Evolutionary conservation across 2,797 vertebrate species (phyloP).

Genomic region (Sardinella longiceps): DNA sequence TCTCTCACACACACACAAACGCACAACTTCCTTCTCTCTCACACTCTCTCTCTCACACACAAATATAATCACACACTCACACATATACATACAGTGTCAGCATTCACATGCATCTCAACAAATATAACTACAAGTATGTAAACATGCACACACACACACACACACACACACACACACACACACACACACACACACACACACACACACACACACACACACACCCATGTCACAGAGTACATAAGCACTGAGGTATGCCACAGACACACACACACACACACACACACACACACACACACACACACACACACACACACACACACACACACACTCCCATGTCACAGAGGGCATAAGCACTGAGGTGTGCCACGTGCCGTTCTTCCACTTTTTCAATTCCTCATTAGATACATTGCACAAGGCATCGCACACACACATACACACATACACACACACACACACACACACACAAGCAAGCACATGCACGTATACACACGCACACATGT

Average conservation of each 20-base stretch:
- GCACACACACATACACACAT: neutral
- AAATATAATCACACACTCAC: too few species aligned
- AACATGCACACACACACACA: slow-evolving; percentile 37
- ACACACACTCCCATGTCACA: neutral
- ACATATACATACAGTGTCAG: neutral
- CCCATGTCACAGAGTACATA: neutral
- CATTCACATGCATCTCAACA: too few species aligned
- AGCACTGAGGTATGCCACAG: slow-evolving; percentile 3
- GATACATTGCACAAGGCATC: neutral
- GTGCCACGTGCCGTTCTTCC: slow-evolving; percentile 12
- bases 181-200: slow-evolving; percentile 13
- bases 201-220: neutral
- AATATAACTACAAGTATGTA: neutral
- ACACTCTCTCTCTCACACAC: too few species aligned
- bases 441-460: slow-evolving; percentile 64
- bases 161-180: slow-evolving; percentile 10
- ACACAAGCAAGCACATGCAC: slow-evolving; percentile 68
- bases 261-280: slow-evolving; percentile 65
- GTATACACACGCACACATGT: neutral
- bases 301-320: neutral
- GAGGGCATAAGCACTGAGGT: neutral
- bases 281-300: neutral
- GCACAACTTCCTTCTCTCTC: too few species aligned
- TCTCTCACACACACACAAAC: too few species aligned
- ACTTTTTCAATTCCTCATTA: slow-evolving; percentile 12